Base-by-base conservation (phyloP, 2,888 invertebrate genomes). In the Dryomyza anilis region DNA sequence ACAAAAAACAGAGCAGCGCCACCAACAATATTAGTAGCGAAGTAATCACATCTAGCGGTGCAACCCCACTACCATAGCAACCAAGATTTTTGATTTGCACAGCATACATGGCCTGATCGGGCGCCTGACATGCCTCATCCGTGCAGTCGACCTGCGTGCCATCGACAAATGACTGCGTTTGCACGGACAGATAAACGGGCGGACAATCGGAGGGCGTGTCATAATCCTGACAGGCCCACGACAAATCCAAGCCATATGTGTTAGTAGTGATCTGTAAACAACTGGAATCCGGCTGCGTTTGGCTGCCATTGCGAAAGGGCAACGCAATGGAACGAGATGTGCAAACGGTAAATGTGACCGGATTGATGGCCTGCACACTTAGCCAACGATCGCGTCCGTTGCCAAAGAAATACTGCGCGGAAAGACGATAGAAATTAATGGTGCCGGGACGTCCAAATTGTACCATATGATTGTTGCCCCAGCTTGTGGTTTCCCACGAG, bases 381-480 rank as follows among this genome's bases (percentile, higher is more conserved):
- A 89, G 74, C 69, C 75, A 85, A 48, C 87, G 85, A 69, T 86
- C 84, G 3, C 81, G 83, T 52, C 86, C 85, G 36, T 84, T 81
- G 0, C 71, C 77, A 65, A 81, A 89, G 82, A 92, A 91, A 73
- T 92, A 93, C 78, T 92, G 90, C 0, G 92, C 86, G 71, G 89
- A 86, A 45, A 93, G 78, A 30, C 88, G 85, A 76, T 92, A 91
- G 78, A 87, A 91, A 76, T 88, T 89, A 1, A 87, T 84, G 66
- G 86, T 87, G 16, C 86, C 85, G 5, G 90, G 88, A 69, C 89
- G 87, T 6, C 90, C 84, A 71, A 85, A 89, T 74, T 90, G 88
- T 16, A 83, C 83, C 67, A 87, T 83, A 70, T 81, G 85, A 70
- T 69, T 76, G 55, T 70, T 76, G 29, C 87, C 87, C 52, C 84